Evolutionary conservation across 1,140 invertebrate genomes (phyloP), one percentile per base, ranked within the genome.

Genomic region (Rhynchophorus ferrugineus): DNA sequence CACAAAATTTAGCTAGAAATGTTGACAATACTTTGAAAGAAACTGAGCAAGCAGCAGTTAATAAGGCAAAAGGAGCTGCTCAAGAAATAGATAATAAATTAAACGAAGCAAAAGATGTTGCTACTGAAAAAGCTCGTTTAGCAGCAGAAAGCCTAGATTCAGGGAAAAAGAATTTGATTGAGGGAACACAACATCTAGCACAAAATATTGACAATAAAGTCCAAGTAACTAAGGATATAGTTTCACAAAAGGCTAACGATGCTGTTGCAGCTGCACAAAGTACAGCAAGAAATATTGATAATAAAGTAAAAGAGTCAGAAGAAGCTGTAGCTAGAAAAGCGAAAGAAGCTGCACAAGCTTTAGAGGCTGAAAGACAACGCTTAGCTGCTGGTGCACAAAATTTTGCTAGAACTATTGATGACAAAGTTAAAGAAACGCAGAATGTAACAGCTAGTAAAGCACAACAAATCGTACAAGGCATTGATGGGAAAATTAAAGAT

Each of bases 391-490:
- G 36, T 7, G 52, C 47, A 3, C 16, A 49, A 37, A 18, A 54
- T 7, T 13, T 37, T 19, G 54, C 24, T 18, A 44, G 19, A 42
- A 24, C n/a, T 33, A 41, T 57, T 1, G 51, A 54, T 17, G 44
- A 55, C 18, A 61, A 59, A 54, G 18, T 59, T 9, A 52, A 41
- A 14, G 50, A 51, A 47, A 49, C 52, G 6, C 50, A 41, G 33
- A 51, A 55, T 44, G 35, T 33, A 16, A 33, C 41, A 14, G 45
- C 11, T 18, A 21, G 37, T 14, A 46, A 21, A 20, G 16, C 45
- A 3, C 37, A 48, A 19, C 18, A 46, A 6, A 19, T 21, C 35
- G 36, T 18, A 34, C 14, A 42, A 16, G 17, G 24, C 5, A 29
- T 29, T 29, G 24, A 29, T 11, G 24, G 5, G 2, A 11, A 37